Base-by-base conservation (phyloP, 2,888 invertebrate genomes). In the Scaptomyza reducta region DNA sequence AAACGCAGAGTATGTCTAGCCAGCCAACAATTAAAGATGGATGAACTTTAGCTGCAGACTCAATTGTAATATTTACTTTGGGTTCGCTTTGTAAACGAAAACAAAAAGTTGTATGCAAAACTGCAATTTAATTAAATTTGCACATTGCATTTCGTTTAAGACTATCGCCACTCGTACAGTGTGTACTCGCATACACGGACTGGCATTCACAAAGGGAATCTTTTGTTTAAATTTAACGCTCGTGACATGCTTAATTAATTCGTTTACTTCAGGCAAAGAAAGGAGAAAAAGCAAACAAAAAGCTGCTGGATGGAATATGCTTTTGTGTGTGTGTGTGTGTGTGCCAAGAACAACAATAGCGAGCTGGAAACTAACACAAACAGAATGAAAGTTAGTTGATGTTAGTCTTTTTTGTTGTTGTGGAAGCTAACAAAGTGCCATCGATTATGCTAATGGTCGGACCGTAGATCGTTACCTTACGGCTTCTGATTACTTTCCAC, bases 161-260 rank as follows among this genome's bases (percentile, higher is more conserved):
- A 41, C 42, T 25, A 6, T 49, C 22, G 16, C 35, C n/a, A 18
- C 49, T 50, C 38, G 69, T 41, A 67, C 56, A 56, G 68, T 58
- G 42, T 40, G 46, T 35, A 51, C 54, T 47, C 27, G 50, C 69
- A 59, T 59, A 13, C 29, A 33, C 16, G 41, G 9, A 45, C 51
- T 0, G 40, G 14, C 42, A 22, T 11, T 11, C n/a, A 16, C 41
- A 53, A 47, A 62, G 7, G 14, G 51, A 65, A 63, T 59, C 80
- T 83, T 81, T 82, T 87, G 88, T 88, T 86, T 65, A 57, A 77
- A 83, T 63, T 86, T 61, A 53, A 62, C 69, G 69, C 86, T 69
- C 55, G 74, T 83, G 83, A 87, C 74, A 83, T 77, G 80, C 74
- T 74, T 83, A 83, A 83, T 83, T 83, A 88, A 83, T 80, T 88